Evolutionary conservation across 1,140 invertebrate genomes (phyloP).

Genomic region (Aphelenchoides besseyi): DNA sequence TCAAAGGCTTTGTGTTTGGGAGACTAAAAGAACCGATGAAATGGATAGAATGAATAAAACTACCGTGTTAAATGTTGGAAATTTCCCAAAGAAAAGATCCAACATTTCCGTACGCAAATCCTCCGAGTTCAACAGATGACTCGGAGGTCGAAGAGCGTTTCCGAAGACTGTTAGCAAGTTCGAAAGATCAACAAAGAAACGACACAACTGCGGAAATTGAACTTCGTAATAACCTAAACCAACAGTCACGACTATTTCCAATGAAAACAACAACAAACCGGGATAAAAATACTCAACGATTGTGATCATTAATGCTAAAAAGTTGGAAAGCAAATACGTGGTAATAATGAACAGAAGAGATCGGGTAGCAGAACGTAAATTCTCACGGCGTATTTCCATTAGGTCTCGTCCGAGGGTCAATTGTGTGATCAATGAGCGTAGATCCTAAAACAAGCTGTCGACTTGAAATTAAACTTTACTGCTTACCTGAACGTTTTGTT

Average conservation of each 20-base stretch:
- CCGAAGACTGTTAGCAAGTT: conserved; percentile 55
- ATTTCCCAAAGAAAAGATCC: conserved; percentile 1
- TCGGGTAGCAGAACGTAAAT: conserved; percentile 52
- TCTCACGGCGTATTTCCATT: conserved; percentile 53
- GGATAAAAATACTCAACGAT: conserved; percentile 53
- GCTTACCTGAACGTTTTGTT: conserved; percentile 61
- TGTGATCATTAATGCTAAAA: conserved; percentile 53
- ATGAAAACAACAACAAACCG: conserved; percentile 33
- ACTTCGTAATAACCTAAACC: conserved; percentile 49
- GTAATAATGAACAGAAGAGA: conserved; percentile 59
- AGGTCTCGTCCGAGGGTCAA: conserved; percentile 56
- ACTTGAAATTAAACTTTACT: too few species aligned
- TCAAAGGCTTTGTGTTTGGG: conserved; percentile 16
- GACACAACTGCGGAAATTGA: conserved; percentile 45
- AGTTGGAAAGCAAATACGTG: conserved; percentile 56
- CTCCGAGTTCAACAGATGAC: conserved; percentile 52
- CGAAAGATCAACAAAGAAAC: conserved; percentile 47
- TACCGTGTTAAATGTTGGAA: conserved; percentile 10
- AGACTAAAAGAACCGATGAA: conserved; percentile 14
- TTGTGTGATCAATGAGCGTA: conserved; percentile 57
- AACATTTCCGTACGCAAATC: conserved; percentile 53
- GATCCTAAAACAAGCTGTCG: too few species aligned
- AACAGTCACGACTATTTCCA: neutral
- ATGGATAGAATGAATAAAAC: conserved; percentile 7
- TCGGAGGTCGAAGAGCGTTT: conserved; percentile 57